phyloP scores from a whole-genome alignment of 2,888 invertebrate genomes.

The Escarpia spicata region DNA sequence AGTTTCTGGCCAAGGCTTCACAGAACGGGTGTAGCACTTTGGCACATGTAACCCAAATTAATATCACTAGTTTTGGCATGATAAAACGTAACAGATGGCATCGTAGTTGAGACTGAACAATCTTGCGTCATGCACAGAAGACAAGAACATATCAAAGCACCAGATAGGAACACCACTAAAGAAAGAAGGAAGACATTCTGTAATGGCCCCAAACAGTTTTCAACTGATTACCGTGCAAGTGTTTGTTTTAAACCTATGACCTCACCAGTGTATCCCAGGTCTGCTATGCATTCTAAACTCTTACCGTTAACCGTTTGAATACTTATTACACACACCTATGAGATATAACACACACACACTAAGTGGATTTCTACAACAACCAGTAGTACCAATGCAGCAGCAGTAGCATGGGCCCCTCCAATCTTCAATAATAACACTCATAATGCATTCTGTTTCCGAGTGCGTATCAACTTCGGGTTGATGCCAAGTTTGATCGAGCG shows the following conservation, averaged over 20 bases:
- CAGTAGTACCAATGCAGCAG: not conserved
- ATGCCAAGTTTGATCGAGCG: constrained; percentile 74
- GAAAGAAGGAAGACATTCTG: not conserved
- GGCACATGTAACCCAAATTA: not conserved
- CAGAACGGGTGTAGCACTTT: not conserved
- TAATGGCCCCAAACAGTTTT: not conserved
- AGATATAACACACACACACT: not conserved
- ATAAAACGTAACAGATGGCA: not conserved
- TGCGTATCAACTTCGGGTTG: constrained; percentile 58
- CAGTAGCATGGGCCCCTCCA: not conserved
- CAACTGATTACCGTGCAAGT: not conserved
- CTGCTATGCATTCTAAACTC: constrained; percentile 8
- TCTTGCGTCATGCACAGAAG: not conserved
- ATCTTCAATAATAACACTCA: not conserved
- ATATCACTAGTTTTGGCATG: constrained; percentile 1
- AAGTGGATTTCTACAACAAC: not conserved
- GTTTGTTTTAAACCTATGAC: not conserved
- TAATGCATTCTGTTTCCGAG: constrained; percentile 40
- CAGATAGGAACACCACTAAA: not conserved
- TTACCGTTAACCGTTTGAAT: not conserved
- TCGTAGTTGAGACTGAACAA: not conserved
- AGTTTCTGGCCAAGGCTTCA: not conserved
- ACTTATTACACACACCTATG: not conserved
- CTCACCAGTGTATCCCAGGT: not conserved
- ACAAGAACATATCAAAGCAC: not conserved